phyloP scores from a whole-genome alignment of 2,797 vertebrate genomes.

The Sphaeramia orbicularis region DNA sequence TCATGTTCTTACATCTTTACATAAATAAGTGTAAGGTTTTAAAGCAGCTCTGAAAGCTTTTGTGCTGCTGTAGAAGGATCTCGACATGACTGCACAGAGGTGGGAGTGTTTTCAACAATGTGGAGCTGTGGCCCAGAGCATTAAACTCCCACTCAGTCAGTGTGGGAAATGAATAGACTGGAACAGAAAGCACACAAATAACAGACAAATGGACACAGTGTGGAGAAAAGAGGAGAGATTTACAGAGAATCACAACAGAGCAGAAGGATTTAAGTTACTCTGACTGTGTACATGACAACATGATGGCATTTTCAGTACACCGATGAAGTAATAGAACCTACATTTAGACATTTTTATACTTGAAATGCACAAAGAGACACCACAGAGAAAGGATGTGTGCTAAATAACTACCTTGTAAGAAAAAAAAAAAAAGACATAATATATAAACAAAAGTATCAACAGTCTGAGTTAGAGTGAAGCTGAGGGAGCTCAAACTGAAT shows the following conservation, averaged over 20 bases:
- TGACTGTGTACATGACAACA: background rate
- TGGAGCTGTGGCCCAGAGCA: slow-evolving; percentile 38
- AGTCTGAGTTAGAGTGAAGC: no score
- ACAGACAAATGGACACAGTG: slow-evolving; percentile 27
- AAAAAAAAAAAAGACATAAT: no score
- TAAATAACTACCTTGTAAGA: no score
- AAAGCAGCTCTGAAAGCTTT: slow-evolving; percentile 21
- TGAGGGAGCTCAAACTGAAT: no score
- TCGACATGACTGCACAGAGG: slow-evolving; percentile 33
- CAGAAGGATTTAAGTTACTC: background rate
- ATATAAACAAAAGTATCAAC: no score
- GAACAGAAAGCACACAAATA: slow-evolving; percentile 46
- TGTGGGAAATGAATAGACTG: slow-evolving; percentile 58
- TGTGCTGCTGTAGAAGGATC: slow-evolving; percentile 45
- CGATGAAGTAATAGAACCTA: no score
- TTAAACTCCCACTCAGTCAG: slow-evolving; percentile 59
- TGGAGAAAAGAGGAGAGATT: slow-evolving; percentile 12
- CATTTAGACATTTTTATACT: no score
- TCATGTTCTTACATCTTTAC: no score
- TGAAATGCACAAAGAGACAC: no score
- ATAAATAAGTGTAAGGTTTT: background rate
- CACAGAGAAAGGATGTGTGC: no score
- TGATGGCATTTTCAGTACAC: no score
- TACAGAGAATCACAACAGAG: background rate
- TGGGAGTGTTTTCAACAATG: slow-evolving; percentile 51